Percentiles rank a stretch among this genome's conserved stretches.
These are phyloP conservation scores for Drosophila yakuba DNA, from an alignment of 1,140 invertebrate genomes.

Conservation along the genomic window DNA sequence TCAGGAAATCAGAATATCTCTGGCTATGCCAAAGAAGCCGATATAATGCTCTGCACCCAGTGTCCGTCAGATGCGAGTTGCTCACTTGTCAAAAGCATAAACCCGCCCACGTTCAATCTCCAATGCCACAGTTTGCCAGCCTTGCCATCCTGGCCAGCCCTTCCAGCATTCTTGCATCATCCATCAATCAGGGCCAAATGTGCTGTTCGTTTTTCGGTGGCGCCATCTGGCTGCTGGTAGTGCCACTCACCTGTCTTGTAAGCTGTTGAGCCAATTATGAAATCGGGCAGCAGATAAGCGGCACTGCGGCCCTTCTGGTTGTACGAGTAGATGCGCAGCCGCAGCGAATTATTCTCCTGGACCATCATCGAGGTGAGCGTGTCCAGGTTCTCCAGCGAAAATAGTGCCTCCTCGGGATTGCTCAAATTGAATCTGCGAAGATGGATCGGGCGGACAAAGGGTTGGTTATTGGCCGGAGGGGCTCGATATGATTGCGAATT, in stretches of 20 bases:
- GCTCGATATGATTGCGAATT: conserved; percentile 55
- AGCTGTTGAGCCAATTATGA: conserved; percentile 83
- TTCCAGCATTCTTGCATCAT: conserved; percentile 39
- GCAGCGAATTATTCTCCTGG: conserved; percentile 82
- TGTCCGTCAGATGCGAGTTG: conserved; percentile 30
- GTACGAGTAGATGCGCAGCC: conserved; percentile 79
- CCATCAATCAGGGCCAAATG: conserved; percentile 54
- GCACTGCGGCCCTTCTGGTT: conserved; percentile 84
- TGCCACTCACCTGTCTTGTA: conserved; percentile 83
- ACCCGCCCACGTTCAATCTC: conserved; percentile 9
- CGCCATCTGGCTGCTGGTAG: conserved; percentile 43
- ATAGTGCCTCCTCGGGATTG: conserved; percentile 80
- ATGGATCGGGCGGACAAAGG: conserved; percentile 1
- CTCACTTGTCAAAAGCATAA: conserved; percentile 63
- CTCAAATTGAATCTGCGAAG: conserved; percentile 80
- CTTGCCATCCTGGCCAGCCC: conserved; percentile 19
- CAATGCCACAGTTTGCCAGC: conserved; percentile 1
- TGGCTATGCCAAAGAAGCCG: conserved; percentile 23
- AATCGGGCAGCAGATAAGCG: conserved; percentile 75
- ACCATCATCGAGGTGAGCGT: conserved; percentile 80
- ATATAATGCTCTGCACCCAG: conserved; percentile 22
- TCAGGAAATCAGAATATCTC: conserved; percentile 12
- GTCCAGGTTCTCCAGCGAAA: conserved; percentile 82
- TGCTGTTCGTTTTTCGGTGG: conserved; percentile 39
- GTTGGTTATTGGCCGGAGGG: not conserved